Percentiles rank a stretch among this genome's conserved stretches.
Conservation (phyloP, 2,113 vertebrate genomes). For the Narcine bancroftii region DNA sequence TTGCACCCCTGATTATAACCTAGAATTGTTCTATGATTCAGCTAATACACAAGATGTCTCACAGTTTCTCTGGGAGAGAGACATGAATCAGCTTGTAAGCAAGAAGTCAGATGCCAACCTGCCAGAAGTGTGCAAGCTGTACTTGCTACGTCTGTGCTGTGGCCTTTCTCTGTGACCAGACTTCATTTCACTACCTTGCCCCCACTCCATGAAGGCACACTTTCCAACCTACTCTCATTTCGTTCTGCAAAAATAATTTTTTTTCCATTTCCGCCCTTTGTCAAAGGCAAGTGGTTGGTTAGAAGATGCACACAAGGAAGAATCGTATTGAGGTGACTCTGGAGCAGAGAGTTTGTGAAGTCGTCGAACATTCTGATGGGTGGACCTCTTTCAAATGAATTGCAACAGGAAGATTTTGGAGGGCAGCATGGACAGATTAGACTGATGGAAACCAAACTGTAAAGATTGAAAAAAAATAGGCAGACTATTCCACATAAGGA, state of each 20-base stretch:
- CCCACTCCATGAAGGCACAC: no score
- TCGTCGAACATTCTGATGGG: not conserved
- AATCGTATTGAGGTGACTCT: not conserved
- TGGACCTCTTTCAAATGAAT: not conserved
- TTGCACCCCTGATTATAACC: no score
- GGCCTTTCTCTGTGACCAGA: not conserved
- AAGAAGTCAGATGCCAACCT: not conserved
- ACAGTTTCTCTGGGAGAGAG: not conserved
- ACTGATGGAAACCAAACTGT: not conserved
- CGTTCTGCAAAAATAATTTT: not conserved
- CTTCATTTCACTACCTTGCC: not conserved
- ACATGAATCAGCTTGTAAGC: not conserved
- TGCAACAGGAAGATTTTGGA: not conserved
- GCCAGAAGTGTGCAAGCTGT: not conserved
- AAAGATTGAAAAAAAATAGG: not conserved
- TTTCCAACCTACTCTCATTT: not conserved
- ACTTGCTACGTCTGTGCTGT: not conserved
- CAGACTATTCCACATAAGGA: not conserved
- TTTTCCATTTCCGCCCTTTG: not conserved
- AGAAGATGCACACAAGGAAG: not conserved
- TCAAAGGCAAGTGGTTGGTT: not conserved
- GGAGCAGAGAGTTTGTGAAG: not conserved
- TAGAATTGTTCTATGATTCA: not conserved
- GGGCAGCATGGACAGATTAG: not conserved
- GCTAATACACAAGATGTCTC: not conserved